phyloP scores from a whole-genome alignment of 1,140 invertebrate species.

The Caerostris darwini region DNA sequence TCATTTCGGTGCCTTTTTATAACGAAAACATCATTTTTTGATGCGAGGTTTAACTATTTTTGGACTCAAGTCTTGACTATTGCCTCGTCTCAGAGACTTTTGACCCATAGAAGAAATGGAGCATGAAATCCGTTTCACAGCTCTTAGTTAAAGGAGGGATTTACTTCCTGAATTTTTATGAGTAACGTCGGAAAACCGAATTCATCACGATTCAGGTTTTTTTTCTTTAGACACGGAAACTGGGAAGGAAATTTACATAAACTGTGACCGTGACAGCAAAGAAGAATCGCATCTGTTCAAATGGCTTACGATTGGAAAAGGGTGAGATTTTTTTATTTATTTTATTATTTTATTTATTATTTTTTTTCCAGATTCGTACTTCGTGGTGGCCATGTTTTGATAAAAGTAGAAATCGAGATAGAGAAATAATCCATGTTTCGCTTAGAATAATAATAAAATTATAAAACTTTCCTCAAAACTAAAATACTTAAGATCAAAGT shows the following conservation, averaged over 20 bases:
- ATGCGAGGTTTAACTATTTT: slow-evolving; percentile 16
- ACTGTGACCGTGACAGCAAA: slow-evolving; percentile 29
- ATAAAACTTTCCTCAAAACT: too few species aligned
- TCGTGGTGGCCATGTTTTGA: too few species aligned
- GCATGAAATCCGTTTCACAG: slow-evolving; percentile 29
- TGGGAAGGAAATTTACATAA: slow-evolving; percentile 9
- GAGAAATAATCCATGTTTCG: too few species aligned
- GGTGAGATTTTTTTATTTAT: neutral
- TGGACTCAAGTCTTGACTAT: neutral
- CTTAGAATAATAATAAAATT: too few species aligned
- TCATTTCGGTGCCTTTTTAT: neutral
- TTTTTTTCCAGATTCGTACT: neutral
- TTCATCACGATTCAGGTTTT: slow-evolving; percentile 23
- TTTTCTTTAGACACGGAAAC: neutral
- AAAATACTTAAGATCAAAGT: too few species aligned
- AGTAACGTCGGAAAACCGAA: neutral
- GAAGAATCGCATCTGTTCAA: slow-evolving; percentile 10
- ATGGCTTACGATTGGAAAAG: neutral
- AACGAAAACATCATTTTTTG: neutral
- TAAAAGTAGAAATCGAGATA: too few species aligned
- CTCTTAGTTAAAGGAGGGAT: neutral
- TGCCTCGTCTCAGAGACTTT: slow-evolving; percentile 13
- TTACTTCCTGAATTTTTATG: slow-evolving; percentile 43
- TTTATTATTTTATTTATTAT: neutral
- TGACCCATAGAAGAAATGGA: slow-evolving; percentile 22